Conservation (phyloP, 2,888 invertebrate species). For the Limulus polyphemus region DNA sequence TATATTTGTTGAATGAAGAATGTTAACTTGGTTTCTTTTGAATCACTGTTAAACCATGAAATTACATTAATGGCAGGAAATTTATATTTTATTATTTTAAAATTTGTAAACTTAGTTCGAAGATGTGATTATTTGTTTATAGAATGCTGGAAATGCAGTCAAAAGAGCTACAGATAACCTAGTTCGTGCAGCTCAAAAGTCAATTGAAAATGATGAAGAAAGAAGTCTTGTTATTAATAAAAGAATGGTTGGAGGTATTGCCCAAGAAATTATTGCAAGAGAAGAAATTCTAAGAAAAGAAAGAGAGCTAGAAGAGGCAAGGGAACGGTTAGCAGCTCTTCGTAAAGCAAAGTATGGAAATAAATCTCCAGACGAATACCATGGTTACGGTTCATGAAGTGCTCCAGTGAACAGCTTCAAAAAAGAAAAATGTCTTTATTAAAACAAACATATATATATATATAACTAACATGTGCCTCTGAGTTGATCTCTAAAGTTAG, state of each 20-base stretch:
- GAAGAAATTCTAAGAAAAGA: slow-evolving; percentile 76
- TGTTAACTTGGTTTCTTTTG: too few relatives aligned
- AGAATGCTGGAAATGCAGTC: slow-evolving; percentile 92
- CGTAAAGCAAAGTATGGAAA: slow-evolving; percentile 75
- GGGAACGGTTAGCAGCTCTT: slow-evolving; percentile 76
- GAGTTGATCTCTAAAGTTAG: too few relatives aligned
- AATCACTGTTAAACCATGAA: too few relatives aligned
- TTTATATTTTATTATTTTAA: too few relatives aligned
- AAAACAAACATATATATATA: too few relatives aligned
- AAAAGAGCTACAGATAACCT: slow-evolving; percentile 95
- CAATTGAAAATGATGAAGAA: slow-evolving; percentile 82
- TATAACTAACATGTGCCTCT: too few relatives aligned
- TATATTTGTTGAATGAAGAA: too few relatives aligned
- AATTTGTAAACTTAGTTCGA: too few relatives aligned
- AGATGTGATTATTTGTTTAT: too few relatives aligned
- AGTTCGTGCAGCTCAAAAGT: slow-evolving; percentile 84
- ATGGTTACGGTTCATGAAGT: slow-evolving; percentile 23
- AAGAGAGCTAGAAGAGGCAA: slow-evolving; percentile 80
- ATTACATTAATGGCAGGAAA: too few relatives aligned
- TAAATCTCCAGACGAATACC: slow-evolving; percentile 26
- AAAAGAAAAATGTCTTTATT: too few relatives aligned
- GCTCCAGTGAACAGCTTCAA: too few relatives aligned
- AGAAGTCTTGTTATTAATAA: slow-evolving; percentile 77
- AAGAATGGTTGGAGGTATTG: slow-evolving; percentile 90
- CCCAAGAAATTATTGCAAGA: slow-evolving; percentile 78